Conservation (phyloP, 2,888 invertebrate genomes). For the Melinaea marsaeus region DNA sequence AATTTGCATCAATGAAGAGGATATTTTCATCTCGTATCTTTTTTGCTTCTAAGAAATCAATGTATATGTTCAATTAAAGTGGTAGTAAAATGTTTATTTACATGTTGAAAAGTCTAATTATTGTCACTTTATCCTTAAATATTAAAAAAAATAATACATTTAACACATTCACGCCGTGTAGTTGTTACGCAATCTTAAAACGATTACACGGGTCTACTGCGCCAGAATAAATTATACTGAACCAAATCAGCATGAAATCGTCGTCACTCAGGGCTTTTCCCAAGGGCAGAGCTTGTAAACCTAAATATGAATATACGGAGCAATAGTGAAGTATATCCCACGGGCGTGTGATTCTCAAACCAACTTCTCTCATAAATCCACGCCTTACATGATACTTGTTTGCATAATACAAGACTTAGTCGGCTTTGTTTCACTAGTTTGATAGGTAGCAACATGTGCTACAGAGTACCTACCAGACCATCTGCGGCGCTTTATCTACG, state of each 20-base stretch:
- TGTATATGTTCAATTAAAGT: too few species aligned
- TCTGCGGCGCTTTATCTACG: conserved; percentile 25
- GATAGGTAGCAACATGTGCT: conserved; percentile 57
- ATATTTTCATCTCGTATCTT: too few species aligned
- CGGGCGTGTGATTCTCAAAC: conserved; percentile 64
- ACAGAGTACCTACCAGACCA: conserved; percentile 37
- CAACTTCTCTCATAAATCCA: conserved; percentile 76
- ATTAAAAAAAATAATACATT: background rate
- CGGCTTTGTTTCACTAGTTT: conserved; percentile 68
- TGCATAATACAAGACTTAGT: conserved; percentile 76
- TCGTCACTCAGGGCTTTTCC: conserved; percentile 45
- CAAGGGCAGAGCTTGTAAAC: conserved; percentile 44
- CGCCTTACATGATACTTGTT: conserved; percentile 76
- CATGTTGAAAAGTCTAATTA: too few species aligned
- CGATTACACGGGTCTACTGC: background rate
- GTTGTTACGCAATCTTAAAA: conserved; percentile 9
- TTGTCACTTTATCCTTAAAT: too few species aligned
- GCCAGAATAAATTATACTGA: conserved; percentile 18
- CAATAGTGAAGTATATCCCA: conserved; percentile 55
- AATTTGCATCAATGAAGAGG: too few species aligned
- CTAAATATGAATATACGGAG: conserved; percentile 71
- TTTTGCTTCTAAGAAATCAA: too few species aligned
- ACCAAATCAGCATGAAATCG: conserved; percentile 33
- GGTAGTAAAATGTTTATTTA: too few species aligned
- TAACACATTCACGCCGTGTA: background rate